These are phyloP conservation scores for Papilio demoleus DNA, from an alignment of 2,888 invertebrate genomes.

Conservation along the genomic window DNA sequence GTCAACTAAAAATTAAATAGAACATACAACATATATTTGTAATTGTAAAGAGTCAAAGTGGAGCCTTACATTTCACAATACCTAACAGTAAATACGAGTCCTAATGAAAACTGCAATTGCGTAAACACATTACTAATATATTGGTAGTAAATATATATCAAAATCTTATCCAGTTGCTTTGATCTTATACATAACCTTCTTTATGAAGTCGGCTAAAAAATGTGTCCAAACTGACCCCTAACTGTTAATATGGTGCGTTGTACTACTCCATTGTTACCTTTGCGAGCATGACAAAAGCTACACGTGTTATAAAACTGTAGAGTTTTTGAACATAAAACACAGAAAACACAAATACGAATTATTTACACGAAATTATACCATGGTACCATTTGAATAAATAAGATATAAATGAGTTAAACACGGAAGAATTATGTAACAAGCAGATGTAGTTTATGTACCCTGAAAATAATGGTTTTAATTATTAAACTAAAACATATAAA, in stretches of 20 bases:
- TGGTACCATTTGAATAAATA: background rate
- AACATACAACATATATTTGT: background rate
- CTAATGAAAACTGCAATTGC: background rate
- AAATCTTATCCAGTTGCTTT: background rate
- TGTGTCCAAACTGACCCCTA: conserved; percentile 7
- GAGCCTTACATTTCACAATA: background rate
- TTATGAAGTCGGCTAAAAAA: too few relatives aligned
- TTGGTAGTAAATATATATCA: background rate
- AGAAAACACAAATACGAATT: too few relatives aligned
- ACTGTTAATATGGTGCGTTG: background rate
- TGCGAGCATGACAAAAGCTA: conserved; percentile 3
- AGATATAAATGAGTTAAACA: background rate
- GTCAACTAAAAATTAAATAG: too few relatives aligned
- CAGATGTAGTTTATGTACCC: background rate
- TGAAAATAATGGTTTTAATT: background rate
- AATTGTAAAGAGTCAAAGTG: too few relatives aligned
- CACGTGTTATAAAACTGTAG: background rate
- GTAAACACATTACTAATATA: background rate
- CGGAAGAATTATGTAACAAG: too few relatives aligned
- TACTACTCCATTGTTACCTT: conserved; percentile 1
- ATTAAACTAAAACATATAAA: background rate
- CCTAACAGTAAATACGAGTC: background rate
- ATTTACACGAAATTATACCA: too few relatives aligned
- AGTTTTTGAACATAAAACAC: background rate
- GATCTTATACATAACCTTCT: too few relatives aligned